These are phyloP conservation scores for Epinotia nisella DNA, from an alignment of 2,888 invertebrate species.

Conservation along the genomic window DNA sequence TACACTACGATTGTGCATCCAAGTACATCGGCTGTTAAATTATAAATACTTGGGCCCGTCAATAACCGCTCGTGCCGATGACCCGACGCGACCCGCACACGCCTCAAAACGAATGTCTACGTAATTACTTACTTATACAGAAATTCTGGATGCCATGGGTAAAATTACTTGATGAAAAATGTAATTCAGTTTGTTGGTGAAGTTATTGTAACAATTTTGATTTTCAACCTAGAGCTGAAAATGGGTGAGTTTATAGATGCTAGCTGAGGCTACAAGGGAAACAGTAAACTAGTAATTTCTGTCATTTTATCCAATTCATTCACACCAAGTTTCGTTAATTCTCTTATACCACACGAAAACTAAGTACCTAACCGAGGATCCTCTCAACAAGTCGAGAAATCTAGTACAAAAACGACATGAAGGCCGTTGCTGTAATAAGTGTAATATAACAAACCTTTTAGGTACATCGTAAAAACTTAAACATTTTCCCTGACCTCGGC, in stretches of 20 bases:
- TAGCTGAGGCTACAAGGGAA: too few relatives aligned
- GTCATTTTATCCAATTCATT: too few relatives aligned
- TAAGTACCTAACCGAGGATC: not conserved
- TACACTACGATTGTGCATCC: constrained; percentile 8
- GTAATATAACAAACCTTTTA: not conserved
- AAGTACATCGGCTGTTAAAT: constrained; percentile 22
- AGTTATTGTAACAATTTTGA: too few relatives aligned
- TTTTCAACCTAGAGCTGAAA: too few relatives aligned
- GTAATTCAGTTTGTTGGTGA: too few relatives aligned
- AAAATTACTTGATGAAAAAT: not conserved
- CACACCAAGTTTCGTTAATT: not conserved
- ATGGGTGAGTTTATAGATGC: too few relatives aligned
- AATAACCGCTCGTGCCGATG: constrained; percentile 40
- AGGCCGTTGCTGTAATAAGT: not conserved
- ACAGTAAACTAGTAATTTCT: too few relatives aligned
- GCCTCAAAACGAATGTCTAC: constrained; percentile 38
- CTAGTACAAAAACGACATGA: not conserved
- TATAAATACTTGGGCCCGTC: constrained; percentile 37
- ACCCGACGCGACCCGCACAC: constrained; percentile 27
- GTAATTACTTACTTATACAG: constrained; percentile 24
- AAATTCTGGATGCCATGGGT: not conserved
- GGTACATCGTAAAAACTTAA: not conserved
- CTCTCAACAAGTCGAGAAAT: not conserved
- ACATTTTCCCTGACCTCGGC: constrained; percentile 8
- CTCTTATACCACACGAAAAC: not conserved